Evolutionary conservation across 2,888 invertebrate genomes (phyloP).

Genomic region (Drosophila ustulata): DNA sequence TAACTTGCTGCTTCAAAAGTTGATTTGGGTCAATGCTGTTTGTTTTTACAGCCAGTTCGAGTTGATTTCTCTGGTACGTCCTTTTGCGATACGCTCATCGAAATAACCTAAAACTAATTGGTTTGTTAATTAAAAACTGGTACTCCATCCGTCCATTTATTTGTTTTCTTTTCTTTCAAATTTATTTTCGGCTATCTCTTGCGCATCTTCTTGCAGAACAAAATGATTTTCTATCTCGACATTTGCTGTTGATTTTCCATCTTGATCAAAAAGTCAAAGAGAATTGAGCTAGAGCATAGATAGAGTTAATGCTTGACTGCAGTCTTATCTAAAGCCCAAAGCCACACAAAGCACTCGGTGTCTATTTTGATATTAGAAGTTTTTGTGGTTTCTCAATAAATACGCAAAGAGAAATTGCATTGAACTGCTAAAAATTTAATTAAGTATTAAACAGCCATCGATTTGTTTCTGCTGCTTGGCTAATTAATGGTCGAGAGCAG

Average conservation of each 20-base stretch:
- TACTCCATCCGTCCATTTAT: constrained; percentile 39
- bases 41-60: constrained; percentile 52
- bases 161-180: constrained; percentile 42
- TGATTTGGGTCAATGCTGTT: constrained; percentile 78
- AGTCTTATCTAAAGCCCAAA: neutral
- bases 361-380: constrained; percentile 2
- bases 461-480: neutral
- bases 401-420: neutral
- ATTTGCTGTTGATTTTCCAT: constrained; percentile 30
- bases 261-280: constrained; percentile 1
- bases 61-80: constrained; percentile 45
- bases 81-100: constrained; percentile 29
- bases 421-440: neutral
- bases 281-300: neutral
- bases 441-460: neutral
- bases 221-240: constrained; percentile 8
- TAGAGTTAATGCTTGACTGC: neutral
- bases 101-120: constrained; percentile 75
- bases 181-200: constrained; percentile 21
- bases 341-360: constrained; percentile 28
- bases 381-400: constrained; percentile 9
- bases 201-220: neutral
- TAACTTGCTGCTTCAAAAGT: constrained; percentile 56
- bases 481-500: constrained; percentile 8
- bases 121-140: constrained; percentile 79